A percentile compares a stretch with the other conserved stretches of the same genome.
phyloP scores from a whole-genome alignment of 2,113 vertebrate species.

The Nipponia nippon region DNA sequence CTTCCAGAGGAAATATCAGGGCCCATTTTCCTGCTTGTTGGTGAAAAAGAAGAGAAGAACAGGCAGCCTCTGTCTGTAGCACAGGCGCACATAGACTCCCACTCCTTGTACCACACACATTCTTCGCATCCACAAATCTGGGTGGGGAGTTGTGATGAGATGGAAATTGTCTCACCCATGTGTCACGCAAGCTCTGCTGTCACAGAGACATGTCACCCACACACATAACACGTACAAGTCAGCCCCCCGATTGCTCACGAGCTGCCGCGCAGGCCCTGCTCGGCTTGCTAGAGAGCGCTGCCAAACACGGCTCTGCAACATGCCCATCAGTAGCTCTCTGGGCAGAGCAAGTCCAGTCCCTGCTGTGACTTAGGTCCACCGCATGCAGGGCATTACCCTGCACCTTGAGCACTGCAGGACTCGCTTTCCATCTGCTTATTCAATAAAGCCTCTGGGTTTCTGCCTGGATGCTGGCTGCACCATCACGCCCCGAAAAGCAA shows the following conservation, averaged over 20 bases:
- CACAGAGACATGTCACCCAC: slow-evolving; percentile 47
- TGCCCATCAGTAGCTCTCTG: neutral
- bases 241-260: slow-evolving; percentile 25
- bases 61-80: slow-evolving; percentile 41
- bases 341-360: neutral
- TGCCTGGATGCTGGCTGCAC: neutral
- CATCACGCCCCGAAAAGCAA: neutral
- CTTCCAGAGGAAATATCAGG: slow-evolving; percentile 1
- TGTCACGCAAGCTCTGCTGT: slow-evolving; percentile 53
- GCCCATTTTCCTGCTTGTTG: neutral
- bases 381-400: neutral
- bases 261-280: neutral
- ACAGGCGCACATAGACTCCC: slow-evolving; percentile 46
- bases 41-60: slow-evolving; percentile 44
- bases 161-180: slow-evolving; percentile 62
- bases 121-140: slow-evolving; percentile 22
- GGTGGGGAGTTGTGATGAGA: slow-evolving; percentile 49
- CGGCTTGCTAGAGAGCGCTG: neutral
- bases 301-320: neutral
- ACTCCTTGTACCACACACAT: slow-evolving; percentile 45
- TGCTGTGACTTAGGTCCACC: neutral
- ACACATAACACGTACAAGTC: slow-evolving; percentile 37
- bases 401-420: neutral
- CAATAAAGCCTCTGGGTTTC: neutral
- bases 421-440: neutral